Conservation (phyloP, 2,113 vertebrate species). For the Alligator sinensis region DNA sequence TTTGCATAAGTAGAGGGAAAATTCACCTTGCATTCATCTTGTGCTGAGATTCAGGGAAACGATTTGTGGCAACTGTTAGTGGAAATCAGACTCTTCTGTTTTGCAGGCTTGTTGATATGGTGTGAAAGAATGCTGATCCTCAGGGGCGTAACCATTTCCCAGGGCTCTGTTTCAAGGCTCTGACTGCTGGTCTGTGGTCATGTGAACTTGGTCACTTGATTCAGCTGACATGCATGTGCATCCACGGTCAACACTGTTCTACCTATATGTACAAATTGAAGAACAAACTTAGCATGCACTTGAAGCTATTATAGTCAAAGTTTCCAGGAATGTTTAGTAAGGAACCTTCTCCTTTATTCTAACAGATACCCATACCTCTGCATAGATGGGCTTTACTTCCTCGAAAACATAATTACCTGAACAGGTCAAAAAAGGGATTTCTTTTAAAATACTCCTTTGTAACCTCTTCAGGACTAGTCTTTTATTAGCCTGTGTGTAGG, state of each 20-base stretch:
- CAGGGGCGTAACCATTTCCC: too few species aligned
- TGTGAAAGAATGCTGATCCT: background rate
- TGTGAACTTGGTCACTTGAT: background rate
- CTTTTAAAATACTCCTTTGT: background rate
- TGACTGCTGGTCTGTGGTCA: background rate
- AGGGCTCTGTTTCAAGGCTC: background rate
- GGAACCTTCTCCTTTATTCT: background rate
- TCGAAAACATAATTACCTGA: background rate
- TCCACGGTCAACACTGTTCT: background rate
- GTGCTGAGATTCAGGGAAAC: background rate
- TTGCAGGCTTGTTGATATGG: rapidly evolving
- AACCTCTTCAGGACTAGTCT: background rate
- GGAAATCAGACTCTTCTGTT: background rate
- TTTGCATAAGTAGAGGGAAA: background rate
- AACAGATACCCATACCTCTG: background rate
- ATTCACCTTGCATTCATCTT: background rate
- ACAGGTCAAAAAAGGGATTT: background rate
- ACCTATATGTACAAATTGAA: background rate
- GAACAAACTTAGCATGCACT: background rate
- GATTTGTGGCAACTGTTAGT: rapidly evolving
- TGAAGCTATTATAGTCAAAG: background rate
- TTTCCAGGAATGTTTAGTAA: background rate
- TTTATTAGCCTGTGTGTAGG: background rate
- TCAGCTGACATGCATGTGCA: background rate
- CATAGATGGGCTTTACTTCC: background rate